Evolutionary conservation across 2,113 vertebrate genomes (phyloP).

Genomic region (Nibea coibor): DNA sequence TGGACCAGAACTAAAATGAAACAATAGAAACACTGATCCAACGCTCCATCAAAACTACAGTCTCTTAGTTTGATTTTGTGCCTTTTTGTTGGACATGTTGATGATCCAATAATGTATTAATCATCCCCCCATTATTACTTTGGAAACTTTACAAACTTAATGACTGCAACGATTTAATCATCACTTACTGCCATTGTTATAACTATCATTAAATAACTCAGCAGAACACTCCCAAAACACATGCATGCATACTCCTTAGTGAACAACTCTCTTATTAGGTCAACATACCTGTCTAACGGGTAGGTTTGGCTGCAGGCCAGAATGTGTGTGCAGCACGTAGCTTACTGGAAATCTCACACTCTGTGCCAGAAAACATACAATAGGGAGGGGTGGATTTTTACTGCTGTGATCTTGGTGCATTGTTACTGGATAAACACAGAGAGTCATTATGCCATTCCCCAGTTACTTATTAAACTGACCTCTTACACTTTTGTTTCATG

Average conservation of each 20-base stretch:
- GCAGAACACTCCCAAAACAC: slow-evolving; percentile 1
- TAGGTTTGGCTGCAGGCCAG: slow-evolving; percentile 61
- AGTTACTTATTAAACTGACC: slow-evolving; percentile 54
- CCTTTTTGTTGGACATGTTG: background rate
- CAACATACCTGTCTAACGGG: slow-evolving; percentile 73
- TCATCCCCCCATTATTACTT: background rate
- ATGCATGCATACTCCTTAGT: background rate
- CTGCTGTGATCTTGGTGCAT: slow-evolving; percentile 57
- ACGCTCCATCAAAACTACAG: too few relatives aligned
- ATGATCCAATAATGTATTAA: background rate
- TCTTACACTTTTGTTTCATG: slow-evolving; percentile 28
- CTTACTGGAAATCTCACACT: slow-evolving; percentile 69
- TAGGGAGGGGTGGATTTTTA: slow-evolving; percentile 41
- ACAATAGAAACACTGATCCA: background rate
- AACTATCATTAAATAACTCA: slow-evolving; percentile 15
- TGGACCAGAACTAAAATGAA: background rate
- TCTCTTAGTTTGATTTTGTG: background rate
- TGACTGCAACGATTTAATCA: background rate
- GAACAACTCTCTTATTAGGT: slow-evolving; percentile 43
- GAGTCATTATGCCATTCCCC: slow-evolving; percentile 22
- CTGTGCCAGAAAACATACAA: slow-evolving; percentile 65
- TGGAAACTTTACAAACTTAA: background rate
- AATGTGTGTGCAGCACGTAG: slow-evolving; percentile 59
- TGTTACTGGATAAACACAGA: slow-evolving; percentile 57
- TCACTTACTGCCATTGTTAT: background rate